Conservation (phyloP, 2,888 invertebrate species). For the Stictocephala bisonia region DNA sequence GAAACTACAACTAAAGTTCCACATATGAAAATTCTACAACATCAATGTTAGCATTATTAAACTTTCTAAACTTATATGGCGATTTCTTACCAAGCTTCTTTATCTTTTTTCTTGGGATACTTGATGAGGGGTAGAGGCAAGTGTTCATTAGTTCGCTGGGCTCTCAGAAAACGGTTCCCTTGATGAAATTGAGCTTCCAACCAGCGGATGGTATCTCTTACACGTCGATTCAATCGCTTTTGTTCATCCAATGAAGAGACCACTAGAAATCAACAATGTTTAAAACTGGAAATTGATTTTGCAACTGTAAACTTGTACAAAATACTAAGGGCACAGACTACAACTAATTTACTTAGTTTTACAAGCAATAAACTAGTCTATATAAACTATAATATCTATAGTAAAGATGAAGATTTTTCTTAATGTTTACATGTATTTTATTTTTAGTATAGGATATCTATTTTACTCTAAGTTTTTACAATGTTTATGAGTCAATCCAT, state of each 20-base stretch:
- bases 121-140: conserved; percentile 77
- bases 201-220: conserved; percentile 94
- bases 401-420: no score
- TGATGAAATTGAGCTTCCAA: conserved; percentile 87
- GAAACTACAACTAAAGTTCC: no score
- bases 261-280: conserved; percentile 70
- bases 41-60: no score
- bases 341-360: no score
- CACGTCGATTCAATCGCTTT: conserved; percentile 85
- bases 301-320: not conserved
- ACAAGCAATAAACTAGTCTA: not conserved
- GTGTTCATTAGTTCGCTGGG: conserved; percentile 87
- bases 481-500: no score
- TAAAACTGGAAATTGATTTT: not conserved
- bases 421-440: no score
- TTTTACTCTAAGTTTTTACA: no score
- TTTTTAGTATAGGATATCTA: no score
- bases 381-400: no score
- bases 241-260: conserved; percentile 88
- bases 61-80: no score
- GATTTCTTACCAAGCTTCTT: conserved; percentile 73
- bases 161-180: conserved; percentile 87
- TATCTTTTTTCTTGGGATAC: conserved; percentile 82
- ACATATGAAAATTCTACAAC: no score
- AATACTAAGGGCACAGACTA: no score